Evolutionary conservation across 2,888 invertebrate genomes (phyloP), one percentile per base, ranked within the genome.

Genomic region (Glyphotaelius pellucidus): DNA sequence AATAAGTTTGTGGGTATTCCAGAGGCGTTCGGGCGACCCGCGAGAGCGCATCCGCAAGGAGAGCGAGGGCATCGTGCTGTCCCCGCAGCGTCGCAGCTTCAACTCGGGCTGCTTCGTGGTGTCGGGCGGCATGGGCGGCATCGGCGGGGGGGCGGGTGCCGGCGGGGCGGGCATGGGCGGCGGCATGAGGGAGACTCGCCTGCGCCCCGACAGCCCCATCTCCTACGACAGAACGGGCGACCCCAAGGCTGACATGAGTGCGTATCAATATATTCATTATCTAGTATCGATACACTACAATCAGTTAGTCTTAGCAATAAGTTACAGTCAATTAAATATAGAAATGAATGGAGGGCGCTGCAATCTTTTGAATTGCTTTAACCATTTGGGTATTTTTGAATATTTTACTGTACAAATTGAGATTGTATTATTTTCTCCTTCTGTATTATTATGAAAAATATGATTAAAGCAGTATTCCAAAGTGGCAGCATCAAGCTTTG

Each of bases 41-140:
- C 96, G 97, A 93, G 98, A 98, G 94, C 97, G 98, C 89, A 96
- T 98, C 90, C 97, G 98, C 93, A 98, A 98, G 95, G 98, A 98
- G 95, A 97, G 97, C 95, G 98, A 98, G 95, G 98, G 98, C 90
- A 98, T 98, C 94, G 97, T 98, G 94, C 96, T 98, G 94, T 98
- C 98, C 94, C 98, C 98, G 90, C 98, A 98, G 95, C 96, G 98
- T 19, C 97, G 98, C 93, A 98, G 98, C 94, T 98, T 98, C 96
- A 98, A 98, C 94, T 98, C 98, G 25, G 98, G 98, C 91, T 98
- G 98, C 95, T 98, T 98, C 94, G 98, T 98, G 91, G 97, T 97
- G 25, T 96, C 96, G 67, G 96, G 95, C 91, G 95, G 19, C n/a
- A 80, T 81, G 67, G 96, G 95, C 91, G 79, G 92, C 92, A 96